Percentiles rank a stretch among this genome's conserved stretches.
phyloP scores from a whole-genome alignment of 2,888 invertebrate genomes.

The Tetragonula carbonaria region DNA sequence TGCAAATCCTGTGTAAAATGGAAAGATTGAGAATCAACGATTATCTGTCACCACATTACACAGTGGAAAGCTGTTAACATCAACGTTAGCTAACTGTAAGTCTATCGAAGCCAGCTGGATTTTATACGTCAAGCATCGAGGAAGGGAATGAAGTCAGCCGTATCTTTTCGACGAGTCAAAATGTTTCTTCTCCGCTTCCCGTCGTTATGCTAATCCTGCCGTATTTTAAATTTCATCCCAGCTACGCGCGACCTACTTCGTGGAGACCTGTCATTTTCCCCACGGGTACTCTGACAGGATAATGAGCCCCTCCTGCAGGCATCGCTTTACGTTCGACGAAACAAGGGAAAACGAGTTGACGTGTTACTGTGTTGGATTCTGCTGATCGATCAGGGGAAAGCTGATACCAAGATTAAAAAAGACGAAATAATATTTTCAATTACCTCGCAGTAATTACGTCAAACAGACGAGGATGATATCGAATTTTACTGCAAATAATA shows the following conservation, averaged over 20 bases:
- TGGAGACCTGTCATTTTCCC: constrained; percentile 70
- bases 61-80: constrained; percentile 7
- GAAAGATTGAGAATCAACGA: background rate
- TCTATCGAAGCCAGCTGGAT: constrained; percentile 33
- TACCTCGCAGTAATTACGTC: background rate
- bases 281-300: constrained; percentile 71
- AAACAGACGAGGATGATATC: too few relatives aligned
- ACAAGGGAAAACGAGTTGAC: constrained; percentile 65
- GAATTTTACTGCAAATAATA: background rate
- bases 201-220: constrained; percentile 73
- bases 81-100: background rate
- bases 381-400: background rate
- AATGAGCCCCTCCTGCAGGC: constrained; percentile 69
- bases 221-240: constrained; percentile 69
- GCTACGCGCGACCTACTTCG: constrained; percentile 67
- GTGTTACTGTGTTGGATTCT: background rate
- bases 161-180: constrained; percentile 61
- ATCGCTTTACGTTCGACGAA: constrained; percentile 72
- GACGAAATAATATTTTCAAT: background rate
- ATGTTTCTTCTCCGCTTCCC: constrained; percentile 59
- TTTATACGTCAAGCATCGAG: background rate
- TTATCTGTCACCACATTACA: constrained; percentile 1
- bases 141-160: constrained; percentile 30
- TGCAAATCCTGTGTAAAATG: constrained; percentile 9
- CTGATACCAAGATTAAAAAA: background rate